Evolutionary conservation across 53 echinoderm and acorn worm species (phyloP).

Genomic region (Echinarachnius parma): DNA sequence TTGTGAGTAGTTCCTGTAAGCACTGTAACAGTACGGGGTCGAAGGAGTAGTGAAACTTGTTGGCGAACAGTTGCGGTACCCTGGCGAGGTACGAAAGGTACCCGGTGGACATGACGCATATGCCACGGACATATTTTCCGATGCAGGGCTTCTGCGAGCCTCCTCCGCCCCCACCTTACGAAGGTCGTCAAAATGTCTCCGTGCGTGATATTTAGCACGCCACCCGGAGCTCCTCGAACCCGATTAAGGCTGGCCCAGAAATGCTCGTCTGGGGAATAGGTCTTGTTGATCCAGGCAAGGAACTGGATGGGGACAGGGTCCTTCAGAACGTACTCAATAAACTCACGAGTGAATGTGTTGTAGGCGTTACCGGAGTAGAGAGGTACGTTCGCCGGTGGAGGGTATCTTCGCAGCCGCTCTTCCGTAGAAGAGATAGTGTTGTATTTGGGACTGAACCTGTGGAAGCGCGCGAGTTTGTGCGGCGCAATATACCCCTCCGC

Average conservation of each 20-base stretch:
- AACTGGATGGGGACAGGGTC: conserved; percentile 18
- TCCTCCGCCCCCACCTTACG: conserved; percentile 24
- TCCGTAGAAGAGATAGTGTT: background rate
- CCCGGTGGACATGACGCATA: conserved; percentile 23
- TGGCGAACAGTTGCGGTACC: conserved; percentile 14
- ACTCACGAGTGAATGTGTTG: conserved; percentile 33
- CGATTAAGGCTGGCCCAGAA: conserved; percentile 35
- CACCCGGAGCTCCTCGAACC: conserved; percentile 24
- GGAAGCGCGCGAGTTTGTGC: conserved; percentile 16
- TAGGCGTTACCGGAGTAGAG: conserved; percentile 44
- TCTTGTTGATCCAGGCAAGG: conserved; percentile 33
- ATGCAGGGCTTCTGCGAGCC: background rate
- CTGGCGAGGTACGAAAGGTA: conserved; percentile 12
- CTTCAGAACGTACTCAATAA: conserved; percentile 23
- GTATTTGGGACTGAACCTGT: conserved; percentile 4
- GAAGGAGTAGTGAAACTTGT: conserved; percentile 17
- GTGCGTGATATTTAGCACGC: conserved; percentile 26
- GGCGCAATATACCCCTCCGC: conserved; percentile 16
- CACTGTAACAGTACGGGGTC: conserved; percentile 31
- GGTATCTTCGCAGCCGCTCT: background rate
- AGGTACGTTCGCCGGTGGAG: conserved; percentile 33
- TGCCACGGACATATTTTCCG: conserved; percentile 20
- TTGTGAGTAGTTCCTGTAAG: conserved; percentile 31
- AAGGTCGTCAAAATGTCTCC: conserved; percentile 18
- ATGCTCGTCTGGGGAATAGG: conserved; percentile 45